A percentile compares a stretch with the other conserved stretches of the same genome.
These are phyloP conservation scores for Varroa destructor DNA, from an alignment of 1,140 invertebrate genomes.

Conservation along the genomic window DNA sequence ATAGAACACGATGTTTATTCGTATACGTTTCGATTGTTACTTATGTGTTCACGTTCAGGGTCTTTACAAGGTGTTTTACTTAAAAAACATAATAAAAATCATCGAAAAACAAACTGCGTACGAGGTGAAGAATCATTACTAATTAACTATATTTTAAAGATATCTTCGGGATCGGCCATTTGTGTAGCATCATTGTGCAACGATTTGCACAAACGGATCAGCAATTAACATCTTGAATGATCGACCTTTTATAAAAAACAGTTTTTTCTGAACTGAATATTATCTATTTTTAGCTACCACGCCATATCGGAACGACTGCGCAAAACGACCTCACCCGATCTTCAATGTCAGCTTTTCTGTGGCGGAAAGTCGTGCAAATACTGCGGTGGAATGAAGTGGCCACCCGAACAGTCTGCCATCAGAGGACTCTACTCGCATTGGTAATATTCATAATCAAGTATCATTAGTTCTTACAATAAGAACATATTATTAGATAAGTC, in stretches of 20 bases:
- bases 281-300: slow-evolving; percentile 41
- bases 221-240: not conserved
- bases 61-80: too few species aligned
- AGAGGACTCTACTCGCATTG: slow-evolving; percentile 67
- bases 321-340: slow-evolving; percentile 49
- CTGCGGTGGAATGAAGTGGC: slow-evolving; percentile 54
- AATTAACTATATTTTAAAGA: not conserved
- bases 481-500: too few species aligned
- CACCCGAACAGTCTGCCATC: slow-evolving; percentile 54
- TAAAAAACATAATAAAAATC: too few species aligned
- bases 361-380: slow-evolving; percentile 67
- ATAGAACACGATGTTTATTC: too few species aligned
- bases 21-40: too few species aligned
- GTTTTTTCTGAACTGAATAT: not conserved
- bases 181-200: not conserved
- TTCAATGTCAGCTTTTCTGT: slow-evolving; percentile 65
- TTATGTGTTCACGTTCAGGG: too few species aligned
- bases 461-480: too few species aligned
- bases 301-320: slow-evolving; percentile 48
- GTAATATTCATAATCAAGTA: slow-evolving; percentile 43
- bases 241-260: not conserved
- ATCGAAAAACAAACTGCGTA: not conserved
- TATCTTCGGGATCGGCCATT: not conserved
- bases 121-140: not conserved
- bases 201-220: not conserved